phyloP scores from a whole-genome alignment of 2,888 invertebrate species.

The Drosophila percnosoma region DNA sequence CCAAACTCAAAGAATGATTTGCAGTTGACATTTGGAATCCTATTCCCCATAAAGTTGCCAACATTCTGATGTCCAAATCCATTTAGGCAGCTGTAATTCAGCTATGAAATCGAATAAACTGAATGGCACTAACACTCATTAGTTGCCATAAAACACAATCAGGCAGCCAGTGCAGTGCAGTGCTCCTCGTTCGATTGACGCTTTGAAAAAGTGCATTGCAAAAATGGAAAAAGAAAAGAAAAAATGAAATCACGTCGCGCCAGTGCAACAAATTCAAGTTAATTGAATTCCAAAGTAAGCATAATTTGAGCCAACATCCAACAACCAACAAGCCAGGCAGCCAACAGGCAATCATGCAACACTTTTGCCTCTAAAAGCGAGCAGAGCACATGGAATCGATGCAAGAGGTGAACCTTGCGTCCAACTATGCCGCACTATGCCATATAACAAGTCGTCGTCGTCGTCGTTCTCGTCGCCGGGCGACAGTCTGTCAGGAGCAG shows the following conservation, averaged over 20 bases:
- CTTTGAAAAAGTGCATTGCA: constrained; percentile 32
- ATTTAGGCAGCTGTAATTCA: constrained; percentile 31
- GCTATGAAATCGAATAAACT: constrained; percentile 50
- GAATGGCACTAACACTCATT: constrained; percentile 65
- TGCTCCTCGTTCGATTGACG: constrained; percentile 9
- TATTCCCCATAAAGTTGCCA: background rate
- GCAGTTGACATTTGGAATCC: constrained; percentile 14
- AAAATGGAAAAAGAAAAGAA: constrained; percentile 29
- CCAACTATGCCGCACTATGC: constrained; percentile 2
- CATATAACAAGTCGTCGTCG: constrained; percentile 55
- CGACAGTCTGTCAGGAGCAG: constrained; percentile 64
- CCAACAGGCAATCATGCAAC: constrained; percentile 30
- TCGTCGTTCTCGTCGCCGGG: constrained; percentile 13
- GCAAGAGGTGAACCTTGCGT: constrained; percentile 25
- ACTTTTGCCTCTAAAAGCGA: constrained; percentile 71
- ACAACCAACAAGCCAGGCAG: constrained; percentile 21
- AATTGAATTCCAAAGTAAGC: constrained; percentile 82
- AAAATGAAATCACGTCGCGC: constrained; percentile 82
- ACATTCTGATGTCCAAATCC: constrained; percentile 29
- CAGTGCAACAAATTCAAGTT: constrained; percentile 84
- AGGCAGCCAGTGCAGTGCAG: constrained; percentile 8
- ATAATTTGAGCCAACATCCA: constrained; percentile 68
- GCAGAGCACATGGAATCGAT: constrained; percentile 37
- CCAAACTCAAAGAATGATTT: constrained; percentile 8
- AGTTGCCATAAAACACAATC: constrained; percentile 76